phyloP scores from a whole-genome alignment of 2,888 invertebrate species.

The Mechanitis messenoides region DNA sequence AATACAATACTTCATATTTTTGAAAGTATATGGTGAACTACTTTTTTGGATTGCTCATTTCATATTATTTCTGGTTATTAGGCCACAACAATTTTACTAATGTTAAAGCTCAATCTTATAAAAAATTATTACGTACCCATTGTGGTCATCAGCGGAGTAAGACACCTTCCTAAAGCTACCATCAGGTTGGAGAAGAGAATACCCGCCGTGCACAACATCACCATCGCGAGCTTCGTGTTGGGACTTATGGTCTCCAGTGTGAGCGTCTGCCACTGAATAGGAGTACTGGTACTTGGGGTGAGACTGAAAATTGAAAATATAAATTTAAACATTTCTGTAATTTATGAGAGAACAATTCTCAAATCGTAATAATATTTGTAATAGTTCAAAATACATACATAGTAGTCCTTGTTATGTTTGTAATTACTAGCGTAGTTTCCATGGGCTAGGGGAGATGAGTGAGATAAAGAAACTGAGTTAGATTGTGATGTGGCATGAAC shows the following conservation, averaged over 20 bases:
- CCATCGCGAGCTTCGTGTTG: constrained; percentile 78
- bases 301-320: constrained; percentile 48
- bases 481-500: constrained; percentile 15
- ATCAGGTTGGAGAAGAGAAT: constrained; percentile 78
- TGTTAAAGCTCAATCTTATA: too few species aligned
- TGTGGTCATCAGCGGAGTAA: constrained; percentile 77
- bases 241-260: constrained; percentile 79
- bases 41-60: too few species aligned
- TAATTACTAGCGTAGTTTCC: constrained; percentile 9
- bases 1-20: too few species aligned
- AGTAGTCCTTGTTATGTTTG: neutral
- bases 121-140: constrained; percentile 62
- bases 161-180: constrained; percentile 78
- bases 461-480: constrained; percentile 12
- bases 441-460: constrained; percentile 10
- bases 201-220: constrained; percentile 80
- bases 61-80: too few species aligned
- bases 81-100: constrained; percentile 11
- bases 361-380: neutral
- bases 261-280: constrained; percentile 77
- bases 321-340: neutral
- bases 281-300: constrained; percentile 79
- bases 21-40: too few species aligned
- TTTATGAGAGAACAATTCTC: neutral
- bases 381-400: neutral